Percentiles rank a stretch among this genome's conserved stretches.
Conservation (phyloP, 2,888 invertebrate species). For the Drosophila nr. medialis region DNA sequence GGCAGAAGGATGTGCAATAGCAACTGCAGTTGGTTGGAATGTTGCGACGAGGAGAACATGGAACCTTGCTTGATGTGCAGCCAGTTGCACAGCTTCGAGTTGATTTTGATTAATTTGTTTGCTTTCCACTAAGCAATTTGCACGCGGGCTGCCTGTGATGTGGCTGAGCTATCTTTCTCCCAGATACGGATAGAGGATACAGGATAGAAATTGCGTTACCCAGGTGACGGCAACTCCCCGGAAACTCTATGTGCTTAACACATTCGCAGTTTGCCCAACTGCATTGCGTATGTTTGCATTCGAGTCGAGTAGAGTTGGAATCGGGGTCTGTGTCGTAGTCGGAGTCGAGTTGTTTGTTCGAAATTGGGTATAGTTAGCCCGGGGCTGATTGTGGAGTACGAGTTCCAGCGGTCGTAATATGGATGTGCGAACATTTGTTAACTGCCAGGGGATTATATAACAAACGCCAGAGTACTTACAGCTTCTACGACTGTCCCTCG, state of each 20-base stretch:
- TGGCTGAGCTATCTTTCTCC: neutral
- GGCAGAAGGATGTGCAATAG: conserved; percentile 6
- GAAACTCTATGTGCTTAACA: conserved; percentile 65
- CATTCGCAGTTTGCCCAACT: conserved; percentile 59
- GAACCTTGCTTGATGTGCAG: conserved; percentile 48
- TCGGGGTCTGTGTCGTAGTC: conserved; percentile 17
- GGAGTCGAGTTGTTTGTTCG: conserved; percentile 34
- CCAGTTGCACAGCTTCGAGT: conserved; percentile 57
- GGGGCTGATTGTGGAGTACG: neutral
- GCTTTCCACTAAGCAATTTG: conserved; percentile 71
- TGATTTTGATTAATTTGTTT: conserved; percentile 79
- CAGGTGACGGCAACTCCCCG: conserved; percentile 69
- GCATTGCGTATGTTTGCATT: conserved; percentile 76
- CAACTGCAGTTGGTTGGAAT: conserved; percentile 19
- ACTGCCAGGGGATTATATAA: conserved; percentile 73
- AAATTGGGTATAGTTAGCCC: conserved; percentile 7
- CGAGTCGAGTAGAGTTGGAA: conserved; percentile 27
- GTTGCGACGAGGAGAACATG: conserved; percentile 1
- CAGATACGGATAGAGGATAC: conserved; percentile 52
- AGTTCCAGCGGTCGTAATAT: conserved; percentile 57
- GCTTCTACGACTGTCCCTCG: conserved; percentile 21
- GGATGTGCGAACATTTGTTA: conserved; percentile 74
- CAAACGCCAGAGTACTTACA: conserved; percentile 68
- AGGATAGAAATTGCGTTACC: conserved; percentile 24
- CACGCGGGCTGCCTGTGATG: conserved; percentile 14